A percentile compares a stretch with the other conserved stretches of the same genome.
Evolutionary conservation across 2,797 vertebrate species (phyloP).

Genomic region (Geotrypetes seraphini): DNA sequence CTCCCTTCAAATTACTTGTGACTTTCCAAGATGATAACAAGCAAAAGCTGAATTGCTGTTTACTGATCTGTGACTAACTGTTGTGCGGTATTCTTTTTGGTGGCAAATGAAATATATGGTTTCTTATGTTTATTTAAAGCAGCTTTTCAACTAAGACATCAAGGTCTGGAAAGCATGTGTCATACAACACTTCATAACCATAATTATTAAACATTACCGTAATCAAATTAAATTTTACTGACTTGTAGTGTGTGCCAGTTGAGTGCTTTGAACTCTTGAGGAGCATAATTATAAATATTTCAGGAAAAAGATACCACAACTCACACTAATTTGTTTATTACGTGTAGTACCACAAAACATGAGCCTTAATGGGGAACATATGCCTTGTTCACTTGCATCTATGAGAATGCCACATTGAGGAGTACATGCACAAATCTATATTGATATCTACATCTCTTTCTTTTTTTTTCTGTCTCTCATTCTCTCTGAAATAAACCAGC

Average conservation of each 20-base stretch:
- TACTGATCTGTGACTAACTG: not conserved
- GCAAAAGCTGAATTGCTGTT: not conserved
- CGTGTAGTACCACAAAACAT: constrained; percentile 14
- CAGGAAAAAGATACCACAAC: constrained; percentile 41
- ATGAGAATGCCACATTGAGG: not conserved
- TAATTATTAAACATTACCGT: constrained; percentile 36
- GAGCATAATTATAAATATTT: constrained; percentile 37
- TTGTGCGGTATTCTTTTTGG: constrained; percentile 3
- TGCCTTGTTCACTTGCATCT: not conserved
- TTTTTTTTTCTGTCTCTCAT: too few species aligned
- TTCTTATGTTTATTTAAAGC: constrained; percentile 37
- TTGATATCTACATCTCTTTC: too few species aligned
- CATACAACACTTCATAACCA: constrained; percentile 20
- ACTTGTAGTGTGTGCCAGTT: constrained; percentile 5
- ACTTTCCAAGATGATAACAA: not conserved
- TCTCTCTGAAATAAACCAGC: too few species aligned
- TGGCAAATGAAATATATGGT: constrained; percentile 30
- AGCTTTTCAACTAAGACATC: constrained; percentile 30
- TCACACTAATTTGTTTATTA: constrained; percentile 27
- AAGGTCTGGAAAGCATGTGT: constrained; percentile 29
- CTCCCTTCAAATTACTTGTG: not conserved
- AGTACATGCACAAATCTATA: not conserved
- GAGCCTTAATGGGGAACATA: not conserved
- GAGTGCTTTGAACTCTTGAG: constrained; percentile 42
- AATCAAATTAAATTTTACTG: constrained; percentile 51